Evolutionary conservation across 2,888 invertebrate species (phyloP).

Genomic region (Steinernema carpocapsae): DNA sequence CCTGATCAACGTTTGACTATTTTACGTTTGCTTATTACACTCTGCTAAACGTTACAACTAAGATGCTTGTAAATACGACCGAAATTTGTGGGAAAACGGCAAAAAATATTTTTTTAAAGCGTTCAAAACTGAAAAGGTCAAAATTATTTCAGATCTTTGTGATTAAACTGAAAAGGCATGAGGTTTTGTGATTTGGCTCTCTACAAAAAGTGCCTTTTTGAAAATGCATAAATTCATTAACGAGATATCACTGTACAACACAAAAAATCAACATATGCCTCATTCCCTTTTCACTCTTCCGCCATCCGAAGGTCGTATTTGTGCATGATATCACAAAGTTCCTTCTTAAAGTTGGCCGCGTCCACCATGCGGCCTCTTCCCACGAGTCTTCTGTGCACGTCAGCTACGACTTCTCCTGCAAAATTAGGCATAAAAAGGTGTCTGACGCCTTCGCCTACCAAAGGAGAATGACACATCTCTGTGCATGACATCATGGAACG

Average conservation of each 20-base stretch:
- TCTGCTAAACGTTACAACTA: too few relatives aligned
- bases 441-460: not conserved
- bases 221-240: not conserved
- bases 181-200: too few relatives aligned
- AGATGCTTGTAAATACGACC: too few relatives aligned
- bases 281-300: not conserved
- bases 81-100: too few relatives aligned
- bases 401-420: constrained; percentile 22
- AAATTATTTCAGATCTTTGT: too few relatives aligned
- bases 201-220: not conserved
- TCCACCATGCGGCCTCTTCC: constrained; percentile 7
- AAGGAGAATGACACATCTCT: constrained; percentile 26
- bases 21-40: too few relatives aligned
- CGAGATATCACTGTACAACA: not conserved
- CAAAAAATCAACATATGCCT: not conserved
- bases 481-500: not conserved
- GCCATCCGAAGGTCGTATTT: constrained; percentile 19
- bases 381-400: constrained; percentile 31
- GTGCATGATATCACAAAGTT: constrained; percentile 24
- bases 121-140: too few relatives aligned
- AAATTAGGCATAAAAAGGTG: not conserved
- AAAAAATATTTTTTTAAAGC: too few relatives aligned
- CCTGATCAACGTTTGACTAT: too few relatives aligned
- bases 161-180: too few relatives aligned
- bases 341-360: constrained; percentile 27